Base-by-base conservation (phyloP, 1,140 invertebrate species). In the Diuraphis noxia region DNA sequence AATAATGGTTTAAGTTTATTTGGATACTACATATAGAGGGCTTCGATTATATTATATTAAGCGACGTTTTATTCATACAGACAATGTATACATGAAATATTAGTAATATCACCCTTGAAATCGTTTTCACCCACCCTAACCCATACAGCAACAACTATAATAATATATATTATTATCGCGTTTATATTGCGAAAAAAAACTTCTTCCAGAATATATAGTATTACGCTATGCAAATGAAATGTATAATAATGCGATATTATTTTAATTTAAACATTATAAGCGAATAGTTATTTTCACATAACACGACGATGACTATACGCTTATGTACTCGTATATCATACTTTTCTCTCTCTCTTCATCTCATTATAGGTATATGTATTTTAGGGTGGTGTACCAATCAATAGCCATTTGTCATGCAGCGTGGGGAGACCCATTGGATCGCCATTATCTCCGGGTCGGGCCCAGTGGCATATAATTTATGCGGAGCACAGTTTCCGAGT, bases 351-450 rank as follows among this genome's bases (percentile, higher is more conserved):
- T 30, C 25, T 56, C 9, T 49, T 56, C 10, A 10, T 30, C 10
- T 10, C n/a, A n/a, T n/a, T 72, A n/a, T 72, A 72, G 56, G 13
- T 36, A 41, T 85, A 23, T 86, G n/a, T n/a, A 87, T 38, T 56
- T 46, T 63, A 10, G 25, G 36, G 23, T 23, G 19, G 19, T 23
- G 13, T 34, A 38, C 85, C 85, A 40, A 88, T 88, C 86, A 19
- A 88, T 88, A 88, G 36, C 86, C 25, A 88, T 88, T 88, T 88
- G 86, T 88, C 86, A 63, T 34, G 84, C 21, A 23, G n/a, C 46
- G 36, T 25, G 25, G 38, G 36, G 34, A n/a, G 41, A 79, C 63
- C 88, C 63, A 90, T 90, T n/a, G 63, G 41, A 79, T 79, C n/a
- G 40, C 88, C 88, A 90, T 90, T 90, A 90, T 79, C 56, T 72